These are phyloP conservation scores for Drosophila asahinai DNA, from an alignment of 1,140 invertebrate genomes.

Conservation along the genomic window DNA sequence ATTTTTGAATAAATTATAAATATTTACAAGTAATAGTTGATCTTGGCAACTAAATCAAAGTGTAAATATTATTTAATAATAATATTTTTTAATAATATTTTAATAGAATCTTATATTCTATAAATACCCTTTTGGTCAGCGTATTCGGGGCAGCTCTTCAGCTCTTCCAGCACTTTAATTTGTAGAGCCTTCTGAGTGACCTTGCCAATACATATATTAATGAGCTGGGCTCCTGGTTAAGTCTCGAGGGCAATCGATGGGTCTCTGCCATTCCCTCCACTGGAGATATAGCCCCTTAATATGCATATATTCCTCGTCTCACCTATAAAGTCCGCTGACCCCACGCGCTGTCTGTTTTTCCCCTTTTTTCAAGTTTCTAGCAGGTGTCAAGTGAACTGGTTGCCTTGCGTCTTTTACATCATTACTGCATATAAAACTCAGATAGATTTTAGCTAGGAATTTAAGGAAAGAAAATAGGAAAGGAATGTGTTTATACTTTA, in stretches of 20 bases:
- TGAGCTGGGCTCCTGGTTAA: conserved; percentile 52
- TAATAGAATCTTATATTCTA: neutral
- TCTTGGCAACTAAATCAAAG: too few species aligned
- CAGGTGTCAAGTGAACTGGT: conserved; percentile 75
- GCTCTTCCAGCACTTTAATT: conserved; percentile 53
- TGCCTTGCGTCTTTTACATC: conserved; percentile 64
- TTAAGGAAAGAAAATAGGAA: too few species aligned
- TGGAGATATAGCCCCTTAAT: neutral
- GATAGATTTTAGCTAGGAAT: too few species aligned
- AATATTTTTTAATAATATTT: too few species aligned
- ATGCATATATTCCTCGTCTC: neutral
- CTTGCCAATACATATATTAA: conserved; percentile 63
- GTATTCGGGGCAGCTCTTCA: neutral
- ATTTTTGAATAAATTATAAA: too few species aligned
- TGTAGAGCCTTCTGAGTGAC: conserved; percentile 52
- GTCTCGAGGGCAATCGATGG: conserved; percentile 27
- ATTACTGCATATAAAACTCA: neutral
- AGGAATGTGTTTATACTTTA: too few species aligned
- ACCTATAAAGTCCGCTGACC: conserved; percentile 27
- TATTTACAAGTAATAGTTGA: too few species aligned
- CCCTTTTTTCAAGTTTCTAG: conserved; percentile 25
- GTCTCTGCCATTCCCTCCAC: neutral
- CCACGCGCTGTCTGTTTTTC: conserved; percentile 55
- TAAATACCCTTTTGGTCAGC: neutral
- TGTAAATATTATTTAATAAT: too few species aligned